These are phyloP conservation scores for Oasisia sp. DNA, from an alignment of 2,888 invertebrate genomes.

Conservation along the genomic window DNA sequence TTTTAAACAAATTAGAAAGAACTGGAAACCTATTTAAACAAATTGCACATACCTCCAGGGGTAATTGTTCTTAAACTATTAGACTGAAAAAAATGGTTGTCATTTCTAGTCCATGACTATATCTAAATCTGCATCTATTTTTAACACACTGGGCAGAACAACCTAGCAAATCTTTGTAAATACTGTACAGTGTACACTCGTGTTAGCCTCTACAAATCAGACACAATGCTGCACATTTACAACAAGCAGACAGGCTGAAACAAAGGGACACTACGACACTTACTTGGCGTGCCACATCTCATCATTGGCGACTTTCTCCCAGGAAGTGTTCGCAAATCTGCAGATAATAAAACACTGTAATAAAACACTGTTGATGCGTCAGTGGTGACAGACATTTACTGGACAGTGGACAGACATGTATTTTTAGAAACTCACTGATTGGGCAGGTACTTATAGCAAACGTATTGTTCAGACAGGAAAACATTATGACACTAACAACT, in stretches of 20 bases:
- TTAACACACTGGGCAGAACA: too few species aligned
- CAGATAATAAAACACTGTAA: too few species aligned
- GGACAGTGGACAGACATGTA: background rate
- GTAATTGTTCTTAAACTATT: too few species aligned
- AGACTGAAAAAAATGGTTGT: too few species aligned
- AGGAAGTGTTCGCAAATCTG: slow-evolving; percentile 53
- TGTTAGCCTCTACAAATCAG: background rate
- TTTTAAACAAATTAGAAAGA: too few species aligned
- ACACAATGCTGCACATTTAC: background rate
- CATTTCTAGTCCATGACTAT: too few species aligned
- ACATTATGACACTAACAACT: too few species aligned
- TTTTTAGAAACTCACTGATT: background rate
- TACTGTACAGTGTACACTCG: background rate
- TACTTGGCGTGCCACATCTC: slow-evolving; percentile 65
- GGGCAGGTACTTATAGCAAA: background rate
- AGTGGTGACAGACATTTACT: background rate
- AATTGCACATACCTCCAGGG: too few species aligned
- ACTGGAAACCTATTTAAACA: too few species aligned
- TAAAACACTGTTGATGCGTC: background rate
- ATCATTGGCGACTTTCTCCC: slow-evolving; percentile 61
- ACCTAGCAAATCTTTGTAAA: background rate
- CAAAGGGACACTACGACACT: slow-evolving; percentile 34
- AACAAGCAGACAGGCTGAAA: background rate
- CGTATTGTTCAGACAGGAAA: background rate
- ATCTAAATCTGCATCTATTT: too few species aligned